Evolutionary conservation across 1,140 invertebrate species (phyloP).

Genomic region (Neotoxoptera formosana): DNA sequence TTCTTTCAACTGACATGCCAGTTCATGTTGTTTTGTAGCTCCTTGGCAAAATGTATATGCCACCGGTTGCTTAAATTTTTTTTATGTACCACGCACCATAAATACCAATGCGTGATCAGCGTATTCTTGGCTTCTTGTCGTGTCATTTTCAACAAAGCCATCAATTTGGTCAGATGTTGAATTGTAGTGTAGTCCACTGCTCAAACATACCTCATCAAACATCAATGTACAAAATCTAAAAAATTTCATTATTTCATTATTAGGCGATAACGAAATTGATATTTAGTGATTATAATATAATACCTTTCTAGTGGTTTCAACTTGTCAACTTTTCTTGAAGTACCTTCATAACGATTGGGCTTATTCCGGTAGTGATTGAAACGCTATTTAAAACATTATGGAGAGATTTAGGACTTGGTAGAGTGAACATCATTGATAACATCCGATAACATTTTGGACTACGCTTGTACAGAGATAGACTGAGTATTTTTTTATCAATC

Average conservation of each 20-base stretch:
- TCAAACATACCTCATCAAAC: not conserved
- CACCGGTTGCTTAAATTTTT: not conserved
- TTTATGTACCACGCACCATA: not conserved
- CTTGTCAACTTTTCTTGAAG: not conserved
- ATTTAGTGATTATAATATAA: too few species aligned
- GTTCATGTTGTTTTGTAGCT: not conserved
- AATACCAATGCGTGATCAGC: not conserved
- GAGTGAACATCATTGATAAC: not conserved
- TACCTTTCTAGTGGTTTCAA: not conserved
- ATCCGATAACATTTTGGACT: slow-evolving; percentile 4
- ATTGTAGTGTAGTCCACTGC: not conserved
- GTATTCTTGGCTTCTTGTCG: not conserved
- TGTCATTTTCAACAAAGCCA: not conserved
- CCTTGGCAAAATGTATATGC: not conserved
- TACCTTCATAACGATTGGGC: not conserved
- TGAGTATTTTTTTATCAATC: not conserved
- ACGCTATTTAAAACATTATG: not conserved
- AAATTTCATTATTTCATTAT: not conserved
- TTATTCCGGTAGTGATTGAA: not conserved
- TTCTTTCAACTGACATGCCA: not conserved
- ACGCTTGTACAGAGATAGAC: not conserved
- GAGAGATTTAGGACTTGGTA: not conserved
- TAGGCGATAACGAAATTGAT: too few species aligned
- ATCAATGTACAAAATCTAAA: slow-evolving; percentile 16
- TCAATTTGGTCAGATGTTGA: not conserved